Percentiles rank a stretch among this genome's conserved stretches.
These are phyloP conservation scores for Pseudomyrmex pallidus DNA, from an alignment of 1,140 invertebrate genomes.

Conservation along the genomic window DNA sequence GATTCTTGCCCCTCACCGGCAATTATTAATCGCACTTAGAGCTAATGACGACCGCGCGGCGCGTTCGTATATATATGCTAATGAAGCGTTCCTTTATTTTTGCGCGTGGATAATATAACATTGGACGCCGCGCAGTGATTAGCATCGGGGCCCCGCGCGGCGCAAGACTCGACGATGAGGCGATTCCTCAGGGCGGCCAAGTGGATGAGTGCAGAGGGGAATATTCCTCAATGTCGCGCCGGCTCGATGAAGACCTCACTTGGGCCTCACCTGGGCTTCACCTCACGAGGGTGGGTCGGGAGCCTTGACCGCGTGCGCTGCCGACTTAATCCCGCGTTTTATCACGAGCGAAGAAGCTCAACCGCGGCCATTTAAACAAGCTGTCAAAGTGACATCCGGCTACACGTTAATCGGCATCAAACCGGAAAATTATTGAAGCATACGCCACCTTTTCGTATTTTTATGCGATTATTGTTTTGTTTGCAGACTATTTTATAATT, in stretches of 20 bases:
- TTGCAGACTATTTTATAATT: background rate
- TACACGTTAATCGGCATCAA: conserved; percentile 34
- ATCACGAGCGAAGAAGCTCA: background rate
- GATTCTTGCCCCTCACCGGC: conserved; percentile 68
- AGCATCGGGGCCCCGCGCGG: conserved; percentile 63
- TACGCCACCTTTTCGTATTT: conserved; percentile 33
- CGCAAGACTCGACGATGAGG: conserved; percentile 51
- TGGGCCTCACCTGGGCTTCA: conserved; percentile 31
- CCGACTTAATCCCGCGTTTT: conserved; percentile 58
- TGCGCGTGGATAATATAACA: conserved; percentile 68
- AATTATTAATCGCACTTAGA: conserved; percentile 75
- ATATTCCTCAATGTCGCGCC: conserved; percentile 75
- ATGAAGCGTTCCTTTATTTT: conserved; percentile 72
- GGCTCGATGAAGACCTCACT: conserved; percentile 73
- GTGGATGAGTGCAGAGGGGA: conserved; percentile 68
- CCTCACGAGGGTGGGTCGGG: conserved; percentile 62
- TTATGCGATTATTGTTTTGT: conserved; percentile 10
- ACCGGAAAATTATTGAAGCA: conserved; percentile 38
- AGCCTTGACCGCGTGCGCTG: conserved; percentile 62
- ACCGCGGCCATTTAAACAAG: conserved; percentile 24
- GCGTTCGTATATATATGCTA: conserved; percentile 69
- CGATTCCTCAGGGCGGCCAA: conserved; percentile 59
- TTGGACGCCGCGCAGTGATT: conserved; percentile 68
- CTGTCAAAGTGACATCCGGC: conserved; percentile 65
- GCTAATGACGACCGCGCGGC: conserved; percentile 69